These are phyloP conservation scores for Leptinotarsa tumamoca DNA, from an alignment of 2,888 invertebrate genomes.

Conservation along the genomic window DNA sequence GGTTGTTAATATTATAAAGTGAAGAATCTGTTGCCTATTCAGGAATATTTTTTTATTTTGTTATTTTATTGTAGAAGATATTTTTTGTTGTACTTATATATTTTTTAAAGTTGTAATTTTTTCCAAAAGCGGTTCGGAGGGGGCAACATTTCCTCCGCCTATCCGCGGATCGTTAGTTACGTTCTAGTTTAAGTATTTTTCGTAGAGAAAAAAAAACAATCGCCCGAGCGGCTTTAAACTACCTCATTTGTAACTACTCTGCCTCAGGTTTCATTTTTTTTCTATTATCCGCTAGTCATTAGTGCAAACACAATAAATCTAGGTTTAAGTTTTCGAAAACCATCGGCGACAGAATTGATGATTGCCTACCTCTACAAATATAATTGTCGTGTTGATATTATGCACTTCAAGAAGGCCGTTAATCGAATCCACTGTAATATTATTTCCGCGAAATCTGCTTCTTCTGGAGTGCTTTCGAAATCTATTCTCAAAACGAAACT, in stretches of 20 bases:
- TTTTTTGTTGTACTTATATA: conserved; percentile 59
- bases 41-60: conserved; percentile 48
- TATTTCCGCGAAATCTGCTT: not conserved
- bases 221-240: conserved; percentile 46
- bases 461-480: not conserved
- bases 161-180: conserved; percentile 1
- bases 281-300: conserved; percentile 60
- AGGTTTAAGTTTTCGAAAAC: conserved; percentile 49
- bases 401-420: conserved; percentile 36
- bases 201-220: conserved; percentile 4
- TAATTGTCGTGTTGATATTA: conserved; percentile 35
- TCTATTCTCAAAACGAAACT: not conserved
- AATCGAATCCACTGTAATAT: conserved; percentile 48
- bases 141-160: conserved; percentile 18
- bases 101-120: conserved; percentile 49
- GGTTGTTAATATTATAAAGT: conserved; percentile 50
- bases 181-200: conserved; percentile 7
- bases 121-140: conserved; percentile 27
- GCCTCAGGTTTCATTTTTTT: conserved; percentile 56
- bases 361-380: conserved; percentile 28
- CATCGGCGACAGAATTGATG: conserved; percentile 44
- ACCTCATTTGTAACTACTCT: conserved; percentile 55
- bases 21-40: conserved; percentile 41
- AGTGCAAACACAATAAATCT: conserved; percentile 54
- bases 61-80: conserved; percentile 49